Conservation (phyloP, 2,113 vertebrate species). For the Puma concolor region DNA sequence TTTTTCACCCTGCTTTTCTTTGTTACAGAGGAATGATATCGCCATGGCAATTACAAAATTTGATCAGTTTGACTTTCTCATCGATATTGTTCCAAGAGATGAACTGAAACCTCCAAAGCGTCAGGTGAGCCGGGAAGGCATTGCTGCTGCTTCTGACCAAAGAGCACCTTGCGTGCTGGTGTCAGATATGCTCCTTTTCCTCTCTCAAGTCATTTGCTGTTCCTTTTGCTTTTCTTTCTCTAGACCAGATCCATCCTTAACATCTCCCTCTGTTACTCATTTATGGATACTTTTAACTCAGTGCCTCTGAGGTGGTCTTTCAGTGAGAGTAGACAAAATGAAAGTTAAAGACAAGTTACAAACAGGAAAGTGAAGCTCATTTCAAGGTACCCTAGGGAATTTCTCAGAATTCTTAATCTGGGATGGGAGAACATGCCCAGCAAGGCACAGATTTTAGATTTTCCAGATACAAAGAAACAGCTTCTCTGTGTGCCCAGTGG, state of each 20-base stretch:
- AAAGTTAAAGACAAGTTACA: conserved; percentile 13
- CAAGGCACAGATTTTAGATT: conserved; percentile 8
- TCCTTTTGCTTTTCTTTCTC: conserved; percentile 49
- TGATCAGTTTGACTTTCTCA: conserved; percentile 99
- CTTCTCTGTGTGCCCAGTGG: neutral
- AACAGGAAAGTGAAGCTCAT: conserved; percentile 33
- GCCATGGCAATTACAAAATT: conserved; percentile 99
- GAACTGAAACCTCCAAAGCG: conserved; percentile 98
- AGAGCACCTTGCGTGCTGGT: neutral
- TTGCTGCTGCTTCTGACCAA: neutral
- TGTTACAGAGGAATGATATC: conserved; percentile 96
- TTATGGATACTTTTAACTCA: conserved; percentile 78
- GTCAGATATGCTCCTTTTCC: neutral
- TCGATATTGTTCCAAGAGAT: conserved; percentile 98
- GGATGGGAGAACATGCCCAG: neutral
- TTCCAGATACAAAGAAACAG: conserved; percentile 35
- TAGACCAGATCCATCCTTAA: conserved; percentile 55
- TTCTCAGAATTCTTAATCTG: conserved; percentile 10
- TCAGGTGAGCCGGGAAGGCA: conserved; percentile 88
- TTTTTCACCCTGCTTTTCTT: conserved; percentile 70
- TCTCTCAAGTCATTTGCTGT: conserved; percentile 42
- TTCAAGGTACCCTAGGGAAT: conserved; percentile 13
- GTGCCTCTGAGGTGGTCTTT: conserved; percentile 58
- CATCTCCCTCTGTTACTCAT: conserved; percentile 65
- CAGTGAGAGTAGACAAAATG: conserved; percentile 38